phyloP scores from a whole-genome alignment of 1,140 invertebrate species.

The Anastrepha obliqua region DNA sequence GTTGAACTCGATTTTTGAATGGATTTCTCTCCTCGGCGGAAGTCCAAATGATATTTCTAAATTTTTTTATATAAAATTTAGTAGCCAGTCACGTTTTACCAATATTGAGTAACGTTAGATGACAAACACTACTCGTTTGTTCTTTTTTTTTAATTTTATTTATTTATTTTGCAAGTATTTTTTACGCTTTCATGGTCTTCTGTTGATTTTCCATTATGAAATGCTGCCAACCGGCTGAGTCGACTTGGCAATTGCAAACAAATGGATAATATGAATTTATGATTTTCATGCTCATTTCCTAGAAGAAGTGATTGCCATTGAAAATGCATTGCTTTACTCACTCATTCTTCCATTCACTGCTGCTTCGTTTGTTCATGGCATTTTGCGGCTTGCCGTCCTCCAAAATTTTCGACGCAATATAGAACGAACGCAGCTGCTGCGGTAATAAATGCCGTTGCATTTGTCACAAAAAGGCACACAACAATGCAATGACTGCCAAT shows the following conservation, averaged over 20 bases:
- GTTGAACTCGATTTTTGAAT: no score
- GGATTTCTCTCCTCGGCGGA: no score
- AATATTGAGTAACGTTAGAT: no score
- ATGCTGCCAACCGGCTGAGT: not conserved
- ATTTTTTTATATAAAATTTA: no score
- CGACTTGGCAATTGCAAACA: not conserved
- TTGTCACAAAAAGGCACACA: not conserved
- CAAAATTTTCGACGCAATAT: not conserved
- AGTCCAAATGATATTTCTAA: no score
- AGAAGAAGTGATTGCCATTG: not conserved
- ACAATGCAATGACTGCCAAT: not conserved
- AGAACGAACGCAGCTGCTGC: not conserved
- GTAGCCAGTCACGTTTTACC: no score
- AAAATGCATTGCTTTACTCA: not conserved
- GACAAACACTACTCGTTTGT: no score
- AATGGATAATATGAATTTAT: slow-evolving; percentile 12
- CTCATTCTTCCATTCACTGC: not conserved
- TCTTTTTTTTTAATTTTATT: no score
- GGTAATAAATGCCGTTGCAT: slow-evolving; percentile 28
- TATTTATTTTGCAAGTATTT: no score
- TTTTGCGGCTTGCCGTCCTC: not conserved
- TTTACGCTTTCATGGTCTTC: not conserved
- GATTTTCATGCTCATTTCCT: slow-evolving; percentile 41
- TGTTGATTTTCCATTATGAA: not conserved
- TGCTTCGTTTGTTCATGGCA: not conserved